Percentiles rank a stretch among this genome's conserved stretches.
Evolutionary conservation across 2,888 invertebrate genomes (phyloP).

Genomic region (Lacanobia oleracea): DNA sequence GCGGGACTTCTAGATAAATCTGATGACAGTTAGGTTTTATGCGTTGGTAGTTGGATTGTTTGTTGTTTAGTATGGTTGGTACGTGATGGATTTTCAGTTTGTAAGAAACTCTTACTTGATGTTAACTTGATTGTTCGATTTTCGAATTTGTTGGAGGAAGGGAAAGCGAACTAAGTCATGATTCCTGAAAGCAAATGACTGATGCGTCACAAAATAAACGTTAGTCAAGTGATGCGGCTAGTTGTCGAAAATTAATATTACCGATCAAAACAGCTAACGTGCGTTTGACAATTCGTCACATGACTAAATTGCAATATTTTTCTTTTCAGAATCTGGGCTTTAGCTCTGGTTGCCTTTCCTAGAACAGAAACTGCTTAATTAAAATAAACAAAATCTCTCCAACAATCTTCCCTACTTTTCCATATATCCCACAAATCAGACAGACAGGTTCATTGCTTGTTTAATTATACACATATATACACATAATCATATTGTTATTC

Average conservation of each 20-base stretch:
- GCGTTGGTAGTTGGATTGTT: background rate
- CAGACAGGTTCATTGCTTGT: slow-evolving; percentile 66
- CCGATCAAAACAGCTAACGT: too few species aligned
- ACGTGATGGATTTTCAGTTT: slow-evolving; percentile 12
- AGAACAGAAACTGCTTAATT: too few species aligned
- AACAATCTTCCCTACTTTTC: background rate
- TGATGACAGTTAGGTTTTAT: slow-evolving; percentile 53
- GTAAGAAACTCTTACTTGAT: background rate
- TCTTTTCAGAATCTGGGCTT: too few species aligned
- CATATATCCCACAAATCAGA: slow-evolving; percentile 30
- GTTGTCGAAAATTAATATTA: too few species aligned
- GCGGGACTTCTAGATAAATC: slow-evolving; percentile 44
- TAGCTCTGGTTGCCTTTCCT: too few species aligned
- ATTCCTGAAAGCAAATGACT: background rate
- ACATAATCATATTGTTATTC: slow-evolving; percentile 71
- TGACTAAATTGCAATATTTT: too few species aligned
- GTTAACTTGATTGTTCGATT: background rate
- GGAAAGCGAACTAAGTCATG: background rate
- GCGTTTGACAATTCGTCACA: too few species aligned
- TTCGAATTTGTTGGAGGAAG: background rate
- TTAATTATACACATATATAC: slow-evolving; percentile 63
- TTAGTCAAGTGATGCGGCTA: too few species aligned
- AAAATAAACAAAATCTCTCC: too few species aligned
- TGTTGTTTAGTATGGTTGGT: background rate
- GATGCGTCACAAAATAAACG: too few species aligned